Percentiles rank a stretch among this genome's conserved stretches.
These are phyloP conservation scores for Lepidurus packardi DNA, from an alignment of 1,140 invertebrate species.

Conservation along the genomic window DNA sequence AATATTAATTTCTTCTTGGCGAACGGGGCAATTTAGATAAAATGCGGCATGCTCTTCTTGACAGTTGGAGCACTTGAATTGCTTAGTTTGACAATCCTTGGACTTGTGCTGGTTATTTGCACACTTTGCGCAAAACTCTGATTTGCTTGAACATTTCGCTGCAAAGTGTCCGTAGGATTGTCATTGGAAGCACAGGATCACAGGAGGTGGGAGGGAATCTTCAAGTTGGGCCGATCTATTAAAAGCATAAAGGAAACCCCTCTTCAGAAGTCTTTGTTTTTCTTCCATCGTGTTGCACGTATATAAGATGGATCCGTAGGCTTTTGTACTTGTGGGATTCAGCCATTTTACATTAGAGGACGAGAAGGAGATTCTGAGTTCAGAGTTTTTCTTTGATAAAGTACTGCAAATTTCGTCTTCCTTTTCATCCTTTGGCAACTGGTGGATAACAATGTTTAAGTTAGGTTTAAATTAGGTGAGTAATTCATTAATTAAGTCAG, in stretches of 20 bases:
- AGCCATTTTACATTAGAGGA: neutral
- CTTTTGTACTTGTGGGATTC: constrained; percentile 11
- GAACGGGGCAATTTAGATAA: neutral
- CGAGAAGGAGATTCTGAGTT: neutral
- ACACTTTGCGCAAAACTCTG: neutral
- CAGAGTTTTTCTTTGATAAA: neutral
- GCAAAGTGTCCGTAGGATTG: constrained; percentile 23
- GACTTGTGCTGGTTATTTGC: neutral
- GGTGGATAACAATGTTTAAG: constrained; percentile 19
- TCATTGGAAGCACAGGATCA: neutral
- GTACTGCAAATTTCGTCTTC: neutral
- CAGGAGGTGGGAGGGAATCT: neutral
- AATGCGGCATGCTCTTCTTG: constrained; percentile 3
- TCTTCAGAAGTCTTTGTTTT: constrained; percentile 20
- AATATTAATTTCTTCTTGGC: neutral
- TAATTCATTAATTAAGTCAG: too few species aligned
- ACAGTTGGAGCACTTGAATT: constrained; percentile 26
- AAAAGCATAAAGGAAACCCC: neutral
- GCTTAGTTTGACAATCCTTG: constrained; percentile 2
- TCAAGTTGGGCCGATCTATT: neutral
- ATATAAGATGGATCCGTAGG: neutral
- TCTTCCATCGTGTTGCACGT: constrained; percentile 23
- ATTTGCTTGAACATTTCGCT: neutral
- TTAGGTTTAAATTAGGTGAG: too few species aligned
- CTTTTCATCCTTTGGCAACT: constrained; percentile 16